Percentiles rank a stretch among this genome's conserved stretches.
phyloP scores from a whole-genome alignment of 2,113 vertebrate species.

The Oncorhynchus gorbuscha region DNA sequence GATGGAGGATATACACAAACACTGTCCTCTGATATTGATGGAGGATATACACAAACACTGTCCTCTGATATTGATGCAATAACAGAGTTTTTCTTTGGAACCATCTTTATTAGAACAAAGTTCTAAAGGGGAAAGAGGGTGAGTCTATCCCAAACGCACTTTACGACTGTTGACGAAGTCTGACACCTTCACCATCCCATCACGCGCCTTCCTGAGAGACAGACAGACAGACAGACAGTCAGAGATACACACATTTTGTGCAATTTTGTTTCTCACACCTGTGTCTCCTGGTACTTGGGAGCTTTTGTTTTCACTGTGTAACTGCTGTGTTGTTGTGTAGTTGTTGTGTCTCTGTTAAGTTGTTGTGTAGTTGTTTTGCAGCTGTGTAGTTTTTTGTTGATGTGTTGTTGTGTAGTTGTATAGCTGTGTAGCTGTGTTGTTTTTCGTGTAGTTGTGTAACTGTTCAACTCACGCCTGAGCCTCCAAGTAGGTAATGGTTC shows the following conservation, averaged over 20 bases:
- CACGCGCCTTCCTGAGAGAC: conserved; percentile 9
- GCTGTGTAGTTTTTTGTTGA: no score
- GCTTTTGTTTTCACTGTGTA: not conserved
- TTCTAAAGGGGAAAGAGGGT: no score
- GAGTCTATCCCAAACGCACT: conserved; percentile 65
- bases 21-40: no score
- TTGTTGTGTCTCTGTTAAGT: not conserved
- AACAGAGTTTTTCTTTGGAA: no score
- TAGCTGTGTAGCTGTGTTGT: not conserved
- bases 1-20: no score
- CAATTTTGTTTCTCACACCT: not conserved
- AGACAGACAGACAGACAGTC: conserved; percentile 1
- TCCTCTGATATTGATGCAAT: no score
- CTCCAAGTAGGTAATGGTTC: conserved; percentile 70
- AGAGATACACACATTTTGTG: no score
- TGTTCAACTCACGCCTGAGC: conserved; percentile 65
- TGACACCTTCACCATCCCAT: conserved; percentile 63
- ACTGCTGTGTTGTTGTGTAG: not conserved
- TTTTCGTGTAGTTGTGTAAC: not conserved
- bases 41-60: no score
- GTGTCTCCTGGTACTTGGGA: not conserved
- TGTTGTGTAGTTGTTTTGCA: not conserved
- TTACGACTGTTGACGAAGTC: conserved; percentile 70
- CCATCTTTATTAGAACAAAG: no score
- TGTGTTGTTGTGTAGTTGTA: not conserved